A percentile compares a stretch with the other conserved stretches of the same genome.
Conservation (phyloP, 2,113 vertebrate genomes). For the Pterocles orientalis region DNA sequence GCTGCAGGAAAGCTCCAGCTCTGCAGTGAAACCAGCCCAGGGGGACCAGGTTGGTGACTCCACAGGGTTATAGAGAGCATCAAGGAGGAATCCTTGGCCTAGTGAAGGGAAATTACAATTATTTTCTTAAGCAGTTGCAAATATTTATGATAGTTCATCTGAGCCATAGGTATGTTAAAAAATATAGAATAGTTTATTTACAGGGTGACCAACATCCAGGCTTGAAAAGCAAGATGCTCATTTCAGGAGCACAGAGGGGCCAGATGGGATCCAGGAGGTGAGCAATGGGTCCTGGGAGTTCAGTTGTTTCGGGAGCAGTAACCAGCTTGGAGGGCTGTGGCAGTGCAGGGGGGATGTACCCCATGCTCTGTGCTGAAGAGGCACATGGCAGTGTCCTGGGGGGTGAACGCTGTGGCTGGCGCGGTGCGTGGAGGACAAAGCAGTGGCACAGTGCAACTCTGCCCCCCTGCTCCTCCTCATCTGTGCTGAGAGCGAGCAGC, state of each 20-base stretch:
- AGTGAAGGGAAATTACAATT: background rate
- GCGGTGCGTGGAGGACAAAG: background rate
- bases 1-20: background rate
- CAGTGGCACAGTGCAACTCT: background rate
- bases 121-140: background rate
- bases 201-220: background rate
- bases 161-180: background rate
- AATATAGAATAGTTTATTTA: conserved; percentile 36
- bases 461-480: background rate
- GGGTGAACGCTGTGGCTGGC: too few relatives aligned
- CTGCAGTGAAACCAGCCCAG: background rate
- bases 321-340: background rate
- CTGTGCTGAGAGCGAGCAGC: background rate
- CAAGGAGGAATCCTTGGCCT: background rate
- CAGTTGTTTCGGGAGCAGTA: background rate
- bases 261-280: background rate
- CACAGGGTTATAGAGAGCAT: background rate
- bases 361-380: background rate
- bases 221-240: background rate
- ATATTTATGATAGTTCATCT: background rate
- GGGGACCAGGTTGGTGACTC: background rate
- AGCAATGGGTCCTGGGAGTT: background rate
- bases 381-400: background rate
- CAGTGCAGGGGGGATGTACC: background rate
- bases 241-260: background rate